Percentiles rank a stretch among this genome's conserved stretches.
phyloP scores from a whole-genome alignment of 2,113 vertebrate species.

The Callionymus lyra region DNA sequence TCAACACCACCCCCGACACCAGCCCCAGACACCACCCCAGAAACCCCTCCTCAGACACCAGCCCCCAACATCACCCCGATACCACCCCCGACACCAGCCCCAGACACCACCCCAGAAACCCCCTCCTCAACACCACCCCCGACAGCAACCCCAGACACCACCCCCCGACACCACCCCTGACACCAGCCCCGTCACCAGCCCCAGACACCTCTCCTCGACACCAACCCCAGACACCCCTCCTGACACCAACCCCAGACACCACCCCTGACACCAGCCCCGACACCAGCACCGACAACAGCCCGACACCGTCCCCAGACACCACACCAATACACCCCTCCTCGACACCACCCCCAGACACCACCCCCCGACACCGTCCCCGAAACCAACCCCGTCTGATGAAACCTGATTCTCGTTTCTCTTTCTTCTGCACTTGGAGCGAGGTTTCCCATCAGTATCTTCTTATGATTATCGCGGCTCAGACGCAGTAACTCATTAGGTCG shows the following conservation, averaged over 20 bases:
- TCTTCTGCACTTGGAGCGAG: too few relatives aligned
- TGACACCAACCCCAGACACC: neutral
- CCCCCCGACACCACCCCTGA: neutral
- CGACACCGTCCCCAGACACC: neutral
- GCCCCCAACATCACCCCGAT: neutral
- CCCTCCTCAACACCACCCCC: neutral
- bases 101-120: neutral
- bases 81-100: neutral
- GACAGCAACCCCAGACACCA: neutral
- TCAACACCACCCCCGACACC: too few relatives aligned
- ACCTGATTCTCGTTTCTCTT: too few relatives aligned
- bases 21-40: neutral
- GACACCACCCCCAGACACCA: neutral
- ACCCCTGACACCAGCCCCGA: neutral
- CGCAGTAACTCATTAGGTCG: too few relatives aligned
- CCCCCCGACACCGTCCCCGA: neutral
- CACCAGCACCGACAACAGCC: neutral
- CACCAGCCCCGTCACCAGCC: neutral
- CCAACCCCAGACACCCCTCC: neutral
- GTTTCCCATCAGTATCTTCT: too few relatives aligned
- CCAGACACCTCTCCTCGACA: neutral
- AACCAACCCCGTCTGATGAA: neutral
- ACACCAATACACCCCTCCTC: neutral
- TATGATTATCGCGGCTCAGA: too few relatives aligned
- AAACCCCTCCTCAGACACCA: neutral